Conservation (phyloP, 2,888 invertebrate species). For the Polyommatus iphigenia region DNA sequence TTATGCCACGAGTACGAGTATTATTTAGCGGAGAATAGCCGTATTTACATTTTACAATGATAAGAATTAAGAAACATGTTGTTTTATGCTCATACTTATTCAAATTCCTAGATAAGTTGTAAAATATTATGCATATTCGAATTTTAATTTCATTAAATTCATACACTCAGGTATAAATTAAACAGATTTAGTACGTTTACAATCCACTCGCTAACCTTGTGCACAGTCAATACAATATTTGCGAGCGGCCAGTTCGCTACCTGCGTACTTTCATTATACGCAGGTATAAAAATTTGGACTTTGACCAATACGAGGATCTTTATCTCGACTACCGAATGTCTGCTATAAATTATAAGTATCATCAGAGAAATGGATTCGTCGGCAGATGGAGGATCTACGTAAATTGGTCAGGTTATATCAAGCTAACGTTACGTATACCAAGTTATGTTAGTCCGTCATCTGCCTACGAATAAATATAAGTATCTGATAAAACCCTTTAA, state of each 20-base stretch:
- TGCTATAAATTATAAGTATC: background rate
- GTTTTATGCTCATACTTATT: background rate
- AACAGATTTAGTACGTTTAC: background rate
- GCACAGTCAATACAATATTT: background rate
- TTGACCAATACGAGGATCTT: background rate
- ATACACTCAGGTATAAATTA: background rate
- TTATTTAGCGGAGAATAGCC: background rate
- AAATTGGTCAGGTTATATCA: background rate
- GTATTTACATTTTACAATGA: background rate
- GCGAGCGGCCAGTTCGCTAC: background rate
- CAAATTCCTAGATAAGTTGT: background rate
- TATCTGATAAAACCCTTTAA: too few species aligned
- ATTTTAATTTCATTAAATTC: background rate
- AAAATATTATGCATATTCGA: background rate
- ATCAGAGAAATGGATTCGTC: background rate
- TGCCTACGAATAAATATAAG: too few species aligned
- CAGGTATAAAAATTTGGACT: background rate
- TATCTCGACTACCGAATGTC: background rate
- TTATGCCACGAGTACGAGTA: background rate
- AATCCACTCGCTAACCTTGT: slow-evolving; percentile 9
- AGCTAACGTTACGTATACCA: background rate
- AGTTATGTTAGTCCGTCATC: background rate
- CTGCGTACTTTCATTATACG: background rate
- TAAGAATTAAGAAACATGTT: background rate
- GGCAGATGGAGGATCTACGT: background rate